Conservation (phyloP, 1,140 invertebrate species). For the Cepaea nemoralis region DNA sequence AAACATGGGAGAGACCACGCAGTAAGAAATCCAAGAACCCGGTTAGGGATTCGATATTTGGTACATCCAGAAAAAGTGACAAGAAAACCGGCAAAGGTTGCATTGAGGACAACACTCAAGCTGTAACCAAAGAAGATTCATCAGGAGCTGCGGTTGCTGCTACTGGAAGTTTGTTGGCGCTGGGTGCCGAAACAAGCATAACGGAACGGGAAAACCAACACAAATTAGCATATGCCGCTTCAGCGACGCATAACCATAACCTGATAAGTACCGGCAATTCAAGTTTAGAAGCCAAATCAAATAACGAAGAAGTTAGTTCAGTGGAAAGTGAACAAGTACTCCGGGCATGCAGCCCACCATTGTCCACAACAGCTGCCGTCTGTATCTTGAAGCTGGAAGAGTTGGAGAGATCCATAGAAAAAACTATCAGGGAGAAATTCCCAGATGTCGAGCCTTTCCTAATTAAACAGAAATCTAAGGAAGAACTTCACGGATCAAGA, state of each 20-base stretch:
- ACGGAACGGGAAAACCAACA: too few species aligned
- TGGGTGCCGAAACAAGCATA: too few species aligned
- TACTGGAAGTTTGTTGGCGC: too few species aligned
- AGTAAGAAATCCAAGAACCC: neutral
- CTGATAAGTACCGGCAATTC: neutral
- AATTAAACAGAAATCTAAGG: constrained; percentile 2
- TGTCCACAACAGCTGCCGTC: constrained; percentile 33
- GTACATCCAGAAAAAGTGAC: constrained; percentile 18
- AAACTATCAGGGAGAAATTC: constrained; percentile 46
- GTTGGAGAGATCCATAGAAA: constrained; percentile 42
- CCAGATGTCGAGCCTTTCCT: constrained; percentile 36
- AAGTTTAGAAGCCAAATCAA: neutral
- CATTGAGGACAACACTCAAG: neutral
- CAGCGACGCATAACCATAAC: neutral
- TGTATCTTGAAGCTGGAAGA: constrained; percentile 47
- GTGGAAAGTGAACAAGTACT: neutral
- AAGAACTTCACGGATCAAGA: constrained; percentile 29
- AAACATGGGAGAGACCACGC: constrained; percentile 34
- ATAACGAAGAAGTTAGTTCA: neutral
- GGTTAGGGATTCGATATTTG: constrained; percentile 26
- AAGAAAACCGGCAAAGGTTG: neutral
- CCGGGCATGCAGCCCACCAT: constrained; percentile 5
- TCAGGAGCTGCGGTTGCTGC: too few species aligned
- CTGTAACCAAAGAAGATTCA: too few species aligned
- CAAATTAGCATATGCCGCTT: too few species aligned